These are phyloP conservation scores for Nasonia oneida DNA, from an alignment of 2,888 invertebrate species.

Conservation along the genomic window DNA sequence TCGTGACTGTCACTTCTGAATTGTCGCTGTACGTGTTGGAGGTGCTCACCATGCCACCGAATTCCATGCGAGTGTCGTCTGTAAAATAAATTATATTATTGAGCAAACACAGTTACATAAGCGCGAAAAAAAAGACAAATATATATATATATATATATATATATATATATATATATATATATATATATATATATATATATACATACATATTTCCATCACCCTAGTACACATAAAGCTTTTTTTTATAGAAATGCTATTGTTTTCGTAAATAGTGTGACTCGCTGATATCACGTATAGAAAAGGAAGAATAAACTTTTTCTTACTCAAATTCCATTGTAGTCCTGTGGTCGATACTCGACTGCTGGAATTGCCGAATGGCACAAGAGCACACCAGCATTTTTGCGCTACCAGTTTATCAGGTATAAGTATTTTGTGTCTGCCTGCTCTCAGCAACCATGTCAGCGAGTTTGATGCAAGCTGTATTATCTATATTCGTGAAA, in stretches of 20 bases:
- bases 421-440: constrained; percentile 85
- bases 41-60: constrained; percentile 90
- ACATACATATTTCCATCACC: neutral
- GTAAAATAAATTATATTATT: constrained; percentile 66
- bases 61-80: constrained; percentile 85
- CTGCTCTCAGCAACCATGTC: constrained; percentile 89
- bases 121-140: neutral
- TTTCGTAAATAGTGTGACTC: neutral
- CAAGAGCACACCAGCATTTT: constrained; percentile 88
- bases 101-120: neutral
- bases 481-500: constrained; percentile 67
- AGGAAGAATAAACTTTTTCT: neutral
- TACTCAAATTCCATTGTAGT: constrained; percentile 93
- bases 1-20: constrained; percentile 83
- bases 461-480: constrained; percentile 85
- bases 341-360: constrained; percentile 87
- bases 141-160: no score
- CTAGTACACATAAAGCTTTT: neutral
- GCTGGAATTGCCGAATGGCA: constrained; percentile 87
- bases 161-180: no score
- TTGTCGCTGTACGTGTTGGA: constrained; percentile 88
- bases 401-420: constrained; percentile 81
- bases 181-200: no score
- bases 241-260: neutral
- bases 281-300: neutral